A percentile compares a stretch with the other conserved stretches of the same genome.
Evolutionary conservation across 2,888 invertebrate species (phyloP).

Genomic region (Ptychoptera contaminata): DNA sequence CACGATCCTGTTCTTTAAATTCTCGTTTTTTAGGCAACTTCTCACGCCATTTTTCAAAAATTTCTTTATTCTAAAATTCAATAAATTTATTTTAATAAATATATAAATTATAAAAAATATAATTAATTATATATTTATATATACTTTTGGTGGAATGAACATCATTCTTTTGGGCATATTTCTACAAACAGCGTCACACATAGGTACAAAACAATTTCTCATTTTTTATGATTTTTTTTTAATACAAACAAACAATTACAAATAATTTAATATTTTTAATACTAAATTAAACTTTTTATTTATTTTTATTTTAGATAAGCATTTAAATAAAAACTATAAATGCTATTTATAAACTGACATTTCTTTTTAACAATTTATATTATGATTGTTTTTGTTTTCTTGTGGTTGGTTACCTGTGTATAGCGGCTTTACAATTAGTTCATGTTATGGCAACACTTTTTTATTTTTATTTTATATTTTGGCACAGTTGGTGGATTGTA

Average conservation of each 20-base stretch:
- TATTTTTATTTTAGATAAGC: too few relatives aligned
- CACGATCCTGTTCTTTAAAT: constrained; percentile 16
- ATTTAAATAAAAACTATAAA: too few relatives aligned
- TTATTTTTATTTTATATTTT: too few relatives aligned
- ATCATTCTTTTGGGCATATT: constrained; percentile 14
- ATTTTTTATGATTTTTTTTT: constrained; percentile 10
- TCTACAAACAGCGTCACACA: constrained; percentile 16
- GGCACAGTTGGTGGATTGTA: too few relatives aligned
- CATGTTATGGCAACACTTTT: too few relatives aligned
- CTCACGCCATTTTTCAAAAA: constrained; percentile 16
- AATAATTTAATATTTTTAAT: too few relatives aligned
- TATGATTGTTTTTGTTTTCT: too few relatives aligned
- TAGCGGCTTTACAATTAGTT: too few relatives aligned
- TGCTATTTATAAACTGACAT: too few relatives aligned
- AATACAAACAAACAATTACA: not conserved
- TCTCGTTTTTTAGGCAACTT: constrained; percentile 13
- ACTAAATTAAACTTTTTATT: too few relatives aligned
- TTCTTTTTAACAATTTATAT: too few relatives aligned
- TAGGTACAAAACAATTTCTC: constrained; percentile 19
- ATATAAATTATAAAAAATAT: not conserved
- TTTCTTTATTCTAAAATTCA: constrained; percentile 12
- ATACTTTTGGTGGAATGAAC: constrained; percentile 18
- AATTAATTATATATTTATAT: not conserved
- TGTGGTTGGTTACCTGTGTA: too few relatives aligned
- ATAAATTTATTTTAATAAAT: not conserved